A percentile compares a stretch with the other conserved stretches of the same genome.
phyloP scores from a whole-genome alignment of 2,888 invertebrate species.

The Atrina japonica region DNA sequence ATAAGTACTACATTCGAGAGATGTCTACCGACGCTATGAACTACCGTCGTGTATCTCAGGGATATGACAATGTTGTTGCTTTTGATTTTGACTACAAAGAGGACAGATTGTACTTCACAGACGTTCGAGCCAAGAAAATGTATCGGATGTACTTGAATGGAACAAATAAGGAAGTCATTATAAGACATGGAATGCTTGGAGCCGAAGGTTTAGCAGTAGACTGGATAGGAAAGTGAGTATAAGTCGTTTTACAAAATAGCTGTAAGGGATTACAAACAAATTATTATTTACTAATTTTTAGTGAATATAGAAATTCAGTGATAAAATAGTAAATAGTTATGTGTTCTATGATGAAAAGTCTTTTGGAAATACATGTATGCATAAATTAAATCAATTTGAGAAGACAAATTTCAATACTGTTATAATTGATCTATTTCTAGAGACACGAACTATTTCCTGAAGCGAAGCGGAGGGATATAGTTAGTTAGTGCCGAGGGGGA shows the following conservation, averaged over 20 bases:
- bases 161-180: slow-evolving; percentile 68
- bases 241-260: too few species aligned
- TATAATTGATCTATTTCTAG: too few species aligned
- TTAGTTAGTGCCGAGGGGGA: too few species aligned
- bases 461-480: too few species aligned
- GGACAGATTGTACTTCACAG: slow-evolving; percentile 72
- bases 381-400: background rate
- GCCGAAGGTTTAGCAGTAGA: slow-evolving; percentile 77
- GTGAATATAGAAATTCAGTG: too few species aligned
- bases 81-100: slow-evolving; percentile 74
- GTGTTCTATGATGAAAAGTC: too few species aligned
- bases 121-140: slow-evolving; percentile 69
- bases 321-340: too few species aligned
- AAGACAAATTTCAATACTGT: too few species aligned
- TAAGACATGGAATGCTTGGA: slow-evolving; percentile 67
- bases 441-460: too few species aligned
- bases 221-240: slow-evolving; percentile 86
- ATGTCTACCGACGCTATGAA: slow-evolving; percentile 93
- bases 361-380: too few species aligned
- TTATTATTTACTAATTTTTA: too few species aligned
- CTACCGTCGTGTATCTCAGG: slow-evolving; percentile 93
- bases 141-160: slow-evolving; percentile 79
- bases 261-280: too few species aligned
- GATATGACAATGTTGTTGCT: slow-evolving; percentile 94
- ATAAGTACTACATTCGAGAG: slow-evolving; percentile 98